These are phyloP conservation scores for Pollimyrus isidori DNA, from an alignment of 2,113 vertebrate genomes.

Conservation along the genomic window DNA sequence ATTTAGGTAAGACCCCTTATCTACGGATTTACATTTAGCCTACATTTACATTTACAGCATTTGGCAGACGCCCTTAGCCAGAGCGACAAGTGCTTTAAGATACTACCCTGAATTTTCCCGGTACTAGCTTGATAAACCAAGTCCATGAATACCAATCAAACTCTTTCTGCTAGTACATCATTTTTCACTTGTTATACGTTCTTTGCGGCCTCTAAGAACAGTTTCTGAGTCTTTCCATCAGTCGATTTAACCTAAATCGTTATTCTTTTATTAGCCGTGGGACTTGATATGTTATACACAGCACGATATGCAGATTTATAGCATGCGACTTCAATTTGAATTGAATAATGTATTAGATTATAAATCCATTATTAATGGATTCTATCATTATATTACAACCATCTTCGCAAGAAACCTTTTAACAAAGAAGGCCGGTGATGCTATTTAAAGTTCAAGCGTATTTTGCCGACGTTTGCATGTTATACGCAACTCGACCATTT, in stretches of 20 bases:
- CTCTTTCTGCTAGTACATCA: neutral
- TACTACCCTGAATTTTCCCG: no score
- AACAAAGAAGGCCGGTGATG: neutral
- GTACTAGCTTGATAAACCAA: no score
- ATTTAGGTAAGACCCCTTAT: neutral
- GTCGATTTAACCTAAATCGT: neutral
- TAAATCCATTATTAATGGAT: neutral
- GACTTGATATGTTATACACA: neutral
- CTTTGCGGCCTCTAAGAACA: neutral
- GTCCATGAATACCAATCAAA: no score
- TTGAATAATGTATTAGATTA: constrained; percentile 2
- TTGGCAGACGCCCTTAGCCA: no score
- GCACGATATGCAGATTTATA: neutral
- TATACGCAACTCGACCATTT: neutral
- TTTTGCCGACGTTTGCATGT: neutral
- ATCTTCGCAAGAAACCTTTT: neutral
- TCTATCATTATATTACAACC: neutral
- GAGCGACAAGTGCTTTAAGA: no score
- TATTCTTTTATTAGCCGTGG: no score
- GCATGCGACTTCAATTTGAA: neutral
- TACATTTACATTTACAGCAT: no score
- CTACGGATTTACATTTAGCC: no score
- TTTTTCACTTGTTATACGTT: neutral
- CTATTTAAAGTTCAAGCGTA: neutral
- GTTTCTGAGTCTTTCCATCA: neutral